Conservation (phyloP, 2,113 vertebrate genomes). For the Prunella himalayana region DNA sequence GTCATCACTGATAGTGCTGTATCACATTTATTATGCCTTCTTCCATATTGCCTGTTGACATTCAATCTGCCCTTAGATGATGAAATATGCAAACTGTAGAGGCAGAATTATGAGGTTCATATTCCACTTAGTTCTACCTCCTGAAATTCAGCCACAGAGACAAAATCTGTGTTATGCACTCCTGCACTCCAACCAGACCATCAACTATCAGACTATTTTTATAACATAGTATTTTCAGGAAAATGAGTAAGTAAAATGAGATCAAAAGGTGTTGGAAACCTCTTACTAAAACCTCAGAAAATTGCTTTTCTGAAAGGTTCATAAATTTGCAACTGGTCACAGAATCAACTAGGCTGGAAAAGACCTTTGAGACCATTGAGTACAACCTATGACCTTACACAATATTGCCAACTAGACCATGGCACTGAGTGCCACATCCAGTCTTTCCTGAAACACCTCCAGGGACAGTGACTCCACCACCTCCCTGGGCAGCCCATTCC, state of each 20-base stretch:
- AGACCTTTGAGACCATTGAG: background rate
- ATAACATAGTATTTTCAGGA: background rate
- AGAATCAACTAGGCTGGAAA: background rate
- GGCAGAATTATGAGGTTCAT: background rate
- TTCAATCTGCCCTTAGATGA: background rate
- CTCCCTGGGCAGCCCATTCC: background rate
- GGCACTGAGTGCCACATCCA: background rate
- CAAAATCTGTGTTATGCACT: background rate
- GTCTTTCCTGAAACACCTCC: background rate
- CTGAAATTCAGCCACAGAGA: background rate
- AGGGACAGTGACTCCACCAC: background rate
- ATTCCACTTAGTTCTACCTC: background rate
- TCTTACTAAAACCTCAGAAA: background rate
- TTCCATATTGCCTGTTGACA: background rate
- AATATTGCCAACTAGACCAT: background rate
- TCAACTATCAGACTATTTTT: background rate
- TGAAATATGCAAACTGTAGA: background rate
- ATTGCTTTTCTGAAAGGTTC: background rate
- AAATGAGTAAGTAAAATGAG: background rate
- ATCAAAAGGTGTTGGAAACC: background rate
- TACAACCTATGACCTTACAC: background rate
- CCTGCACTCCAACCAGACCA: background rate
- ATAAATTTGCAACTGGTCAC: background rate
- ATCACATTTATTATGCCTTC: background rate
- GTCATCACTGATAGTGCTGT: background rate